Conservation (phyloP, 2,113 vertebrate genomes). For the Noctilio leporinus region DNA sequence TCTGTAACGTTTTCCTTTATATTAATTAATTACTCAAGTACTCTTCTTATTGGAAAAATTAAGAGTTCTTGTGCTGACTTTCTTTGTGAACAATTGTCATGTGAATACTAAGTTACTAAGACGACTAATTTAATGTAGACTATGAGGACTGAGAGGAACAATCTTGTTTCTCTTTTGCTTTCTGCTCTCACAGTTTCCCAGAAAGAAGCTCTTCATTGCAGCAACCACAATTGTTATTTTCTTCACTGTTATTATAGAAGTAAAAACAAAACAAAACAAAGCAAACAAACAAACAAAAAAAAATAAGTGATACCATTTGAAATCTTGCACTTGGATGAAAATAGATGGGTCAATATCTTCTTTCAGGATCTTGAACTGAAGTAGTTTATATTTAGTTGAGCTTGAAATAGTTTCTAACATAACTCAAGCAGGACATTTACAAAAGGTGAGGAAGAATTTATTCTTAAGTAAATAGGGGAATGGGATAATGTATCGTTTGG, state of each 20-base stretch:
- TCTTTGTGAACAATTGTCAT: conserved; percentile 84
- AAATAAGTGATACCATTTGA: background rate
- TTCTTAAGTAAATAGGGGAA: background rate
- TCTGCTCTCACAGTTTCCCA: conserved; percentile 85
- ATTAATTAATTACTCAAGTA: background rate
- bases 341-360: background rate
- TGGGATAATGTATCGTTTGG: background rate
- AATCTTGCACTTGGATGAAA: background rate
- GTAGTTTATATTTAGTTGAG: background rate
- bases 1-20: background rate
- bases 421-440: background rate
- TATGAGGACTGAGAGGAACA: conserved; percentile 84
- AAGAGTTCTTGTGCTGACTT: conserved; percentile 86
- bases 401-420: background rate
- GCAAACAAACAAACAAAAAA: no score
- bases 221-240: conserved; percentile 87
- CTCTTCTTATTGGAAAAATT: conserved; percentile 14
- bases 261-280: no score
- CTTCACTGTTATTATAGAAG: conserved; percentile 89
- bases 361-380: background rate
- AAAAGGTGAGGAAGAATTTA: background rate
- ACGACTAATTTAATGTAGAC: conserved; percentile 87
- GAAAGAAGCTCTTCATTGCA: conserved; percentile 87
- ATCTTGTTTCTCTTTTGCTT: conserved; percentile 89
- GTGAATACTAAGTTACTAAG: conserved; percentile 80